Conservation (phyloP, 2,113 vertebrate genomes). For the Neotragus moschatus region DNA sequence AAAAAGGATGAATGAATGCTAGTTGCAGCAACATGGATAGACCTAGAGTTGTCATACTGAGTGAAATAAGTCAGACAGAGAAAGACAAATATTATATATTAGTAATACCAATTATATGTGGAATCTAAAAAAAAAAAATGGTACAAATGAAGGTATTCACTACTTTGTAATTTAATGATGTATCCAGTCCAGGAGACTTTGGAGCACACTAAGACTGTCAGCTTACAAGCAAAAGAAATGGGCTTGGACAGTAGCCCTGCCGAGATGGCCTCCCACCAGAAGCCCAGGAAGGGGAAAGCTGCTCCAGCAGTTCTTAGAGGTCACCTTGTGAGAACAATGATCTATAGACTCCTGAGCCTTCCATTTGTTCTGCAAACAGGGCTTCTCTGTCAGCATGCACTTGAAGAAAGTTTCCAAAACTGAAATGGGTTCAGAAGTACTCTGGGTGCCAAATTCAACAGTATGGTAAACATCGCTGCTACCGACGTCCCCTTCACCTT, state of each 20-base stretch:
- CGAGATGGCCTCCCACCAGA: neutral
- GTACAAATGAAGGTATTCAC: neutral
- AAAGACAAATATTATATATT: neutral
- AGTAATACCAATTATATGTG: neutral
- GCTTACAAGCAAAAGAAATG: neutral
- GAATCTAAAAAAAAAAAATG: neutral
- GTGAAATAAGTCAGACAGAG: neutral
- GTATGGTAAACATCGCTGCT: too few relatives aligned
- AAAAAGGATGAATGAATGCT: neutral
- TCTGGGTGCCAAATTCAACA: accelerated
- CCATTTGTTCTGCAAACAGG: neutral
- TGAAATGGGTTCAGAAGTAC: neutral
- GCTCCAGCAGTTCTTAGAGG: too few relatives aligned
- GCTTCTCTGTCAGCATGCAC: neutral
- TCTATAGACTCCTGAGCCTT: neutral
- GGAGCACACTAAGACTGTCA: neutral
- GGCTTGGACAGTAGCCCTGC: accelerated
- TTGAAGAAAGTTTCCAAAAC: neutral
- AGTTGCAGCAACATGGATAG: neutral
- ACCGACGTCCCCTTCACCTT: neutral
- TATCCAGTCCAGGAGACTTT: neutral
- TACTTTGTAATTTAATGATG: neutral
- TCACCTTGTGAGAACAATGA: neutral
- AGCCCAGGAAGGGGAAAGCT: neutral
- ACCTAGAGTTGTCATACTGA: neutral